These are phyloP conservation scores for Anguilla rostrata DNA, from an alignment of 2,113 vertebrate species.

Conservation along the genomic window DNA sequence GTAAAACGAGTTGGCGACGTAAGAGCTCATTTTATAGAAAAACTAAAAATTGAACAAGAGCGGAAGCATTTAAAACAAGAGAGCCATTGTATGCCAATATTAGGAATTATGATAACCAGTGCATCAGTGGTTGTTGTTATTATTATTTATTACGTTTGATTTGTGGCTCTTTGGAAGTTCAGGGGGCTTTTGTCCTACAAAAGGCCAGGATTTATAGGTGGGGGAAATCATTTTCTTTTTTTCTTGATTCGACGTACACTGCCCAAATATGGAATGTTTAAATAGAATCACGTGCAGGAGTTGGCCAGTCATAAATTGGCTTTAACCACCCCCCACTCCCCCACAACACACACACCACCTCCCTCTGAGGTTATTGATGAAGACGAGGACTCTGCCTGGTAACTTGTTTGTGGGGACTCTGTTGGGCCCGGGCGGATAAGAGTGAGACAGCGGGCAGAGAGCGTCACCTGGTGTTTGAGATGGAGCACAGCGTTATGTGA, in stretches of 20 bases:
- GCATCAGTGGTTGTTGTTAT: conserved; percentile 65
- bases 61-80: conserved; percentile 34
- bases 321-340: conserved; percentile 64
- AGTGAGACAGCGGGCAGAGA: conserved; percentile 68
- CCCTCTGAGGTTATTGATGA: conserved; percentile 73
- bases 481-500: conserved; percentile 40
- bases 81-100: conserved; percentile 14
- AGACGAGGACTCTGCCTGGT: conserved; percentile 75
- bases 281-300: conserved; percentile 76
- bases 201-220: conserved; percentile 82
- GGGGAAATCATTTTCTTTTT: conserved; percentile 64
- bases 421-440: conserved; percentile 42
- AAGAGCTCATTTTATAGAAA: conserved; percentile 76
- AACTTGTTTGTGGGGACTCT: conserved; percentile 66
- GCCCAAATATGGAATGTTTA: conserved; percentile 83
- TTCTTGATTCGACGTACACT: conserved; percentile 75
- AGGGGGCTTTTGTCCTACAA: conserved; percentile 78
- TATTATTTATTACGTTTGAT: conserved; percentile 74
- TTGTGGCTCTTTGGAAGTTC: conserved; percentile 81
- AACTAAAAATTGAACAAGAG: conserved; percentile 31
- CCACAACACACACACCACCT: too few species aligned
- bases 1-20: conserved; percentile 81
- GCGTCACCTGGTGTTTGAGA: conserved; percentile 76
- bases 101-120: conserved; percentile 22
- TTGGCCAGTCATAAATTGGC: conserved; percentile 82